Conservation (phyloP, 2,888 invertebrate genomes). For the Coelinius sp. region DNA sequence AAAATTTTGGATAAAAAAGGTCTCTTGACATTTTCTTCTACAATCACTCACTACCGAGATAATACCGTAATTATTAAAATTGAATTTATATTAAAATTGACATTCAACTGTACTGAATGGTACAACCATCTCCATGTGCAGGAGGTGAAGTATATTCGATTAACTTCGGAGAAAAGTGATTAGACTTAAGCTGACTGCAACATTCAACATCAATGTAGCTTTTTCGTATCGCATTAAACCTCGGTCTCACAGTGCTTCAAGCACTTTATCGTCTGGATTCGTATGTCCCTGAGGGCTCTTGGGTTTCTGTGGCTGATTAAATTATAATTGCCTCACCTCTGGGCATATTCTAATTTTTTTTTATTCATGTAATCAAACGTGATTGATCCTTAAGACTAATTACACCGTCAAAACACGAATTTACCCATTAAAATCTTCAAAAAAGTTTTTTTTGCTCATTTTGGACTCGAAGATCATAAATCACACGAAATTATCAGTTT, state of each 20-base stretch:
- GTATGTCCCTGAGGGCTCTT: conserved; percentile 24
- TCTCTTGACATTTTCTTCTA: no score
- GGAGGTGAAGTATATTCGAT: neutral
- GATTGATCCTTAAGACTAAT: neutral
- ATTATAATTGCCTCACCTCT: conserved; percentile 34
- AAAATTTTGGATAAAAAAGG: no score
- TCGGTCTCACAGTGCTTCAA: neutral
- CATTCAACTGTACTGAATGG: no score
- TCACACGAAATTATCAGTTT: conserved; percentile 1
- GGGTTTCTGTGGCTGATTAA: conserved; percentile 32
- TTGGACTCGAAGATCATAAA: conserved; percentile 1
- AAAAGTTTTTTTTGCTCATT: neutral
- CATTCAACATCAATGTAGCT: conserved; percentile 24
- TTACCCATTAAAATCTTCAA: neutral
- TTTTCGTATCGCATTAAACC: conserved; percentile 3
- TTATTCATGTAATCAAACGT: conserved; percentile 7
- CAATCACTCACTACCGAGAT: no score
- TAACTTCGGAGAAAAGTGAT: conserved; percentile 28
- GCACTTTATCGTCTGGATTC: conserved; percentile 3
- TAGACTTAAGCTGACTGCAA: conserved; percentile 24
- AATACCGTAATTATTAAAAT: no score
- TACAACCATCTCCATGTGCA: neutral
- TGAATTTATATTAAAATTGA: no score
- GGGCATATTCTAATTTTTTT: neutral
- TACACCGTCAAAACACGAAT: neutral